Evolutionary conservation across 2,888 invertebrate species (phyloP).

Genomic region (Himalopsyche tibetana): DNA sequence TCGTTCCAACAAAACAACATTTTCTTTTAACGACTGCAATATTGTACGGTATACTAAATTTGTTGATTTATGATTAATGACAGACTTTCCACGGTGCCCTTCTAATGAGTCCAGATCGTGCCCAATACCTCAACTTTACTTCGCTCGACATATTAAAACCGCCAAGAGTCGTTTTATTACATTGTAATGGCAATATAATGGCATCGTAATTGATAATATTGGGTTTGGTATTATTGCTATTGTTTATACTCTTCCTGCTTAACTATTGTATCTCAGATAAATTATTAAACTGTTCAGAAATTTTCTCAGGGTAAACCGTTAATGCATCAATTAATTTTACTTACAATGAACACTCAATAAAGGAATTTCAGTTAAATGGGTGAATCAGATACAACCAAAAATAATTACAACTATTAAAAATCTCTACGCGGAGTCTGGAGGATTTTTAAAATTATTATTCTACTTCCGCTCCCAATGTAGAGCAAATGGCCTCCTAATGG

Average conservation of each 20-base stretch:
- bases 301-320: not conserved
- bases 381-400: not conserved
- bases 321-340: constrained; percentile 26
- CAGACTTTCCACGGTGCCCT: not conserved
- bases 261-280: constrained; percentile 16
- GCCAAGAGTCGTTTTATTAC: not conserved
- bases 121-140: not conserved
- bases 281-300: constrained; percentile 19
- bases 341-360: constrained; percentile 30
- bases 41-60: not conserved
- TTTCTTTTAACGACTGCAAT: not conserved
- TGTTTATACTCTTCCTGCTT: constrained; percentile 16
- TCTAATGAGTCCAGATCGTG: constrained; percentile 22
- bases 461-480: too few relatives aligned
- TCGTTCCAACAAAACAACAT: not conserved
- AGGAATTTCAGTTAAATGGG: not conserved
- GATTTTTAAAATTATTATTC: too few relatives aligned
- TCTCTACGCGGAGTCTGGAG: too few relatives aligned
- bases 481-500: too few relatives aligned
- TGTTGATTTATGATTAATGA: not conserved
- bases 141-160: not conserved
- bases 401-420: too few relatives aligned
- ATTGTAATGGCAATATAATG: not conserved
- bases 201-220: not conserved
- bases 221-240: not conserved